Evolutionary conservation across 2,888 invertebrate species (phyloP).

Genomic region (Dysmachus trigonus): DNA sequence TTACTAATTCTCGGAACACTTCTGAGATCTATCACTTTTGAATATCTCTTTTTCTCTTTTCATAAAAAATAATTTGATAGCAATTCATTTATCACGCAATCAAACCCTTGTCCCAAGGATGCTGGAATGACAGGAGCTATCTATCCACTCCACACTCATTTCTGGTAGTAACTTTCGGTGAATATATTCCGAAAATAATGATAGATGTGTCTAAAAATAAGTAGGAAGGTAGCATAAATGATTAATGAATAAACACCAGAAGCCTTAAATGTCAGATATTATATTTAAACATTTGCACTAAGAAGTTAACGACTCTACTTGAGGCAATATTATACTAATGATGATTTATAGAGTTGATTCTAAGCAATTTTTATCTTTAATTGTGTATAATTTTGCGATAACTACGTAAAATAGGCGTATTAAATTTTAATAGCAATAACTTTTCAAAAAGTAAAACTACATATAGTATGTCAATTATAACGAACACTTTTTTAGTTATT

Average conservation of each 20-base stretch:
- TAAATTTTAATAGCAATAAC: no score
- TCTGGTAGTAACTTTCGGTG: background rate
- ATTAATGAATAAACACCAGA: background rate
- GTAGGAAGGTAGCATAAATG: background rate
- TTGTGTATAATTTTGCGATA: background rate
- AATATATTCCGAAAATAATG: background rate
- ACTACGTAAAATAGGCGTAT: background rate
- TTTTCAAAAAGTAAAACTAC: no score
- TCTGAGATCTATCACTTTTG: background rate
- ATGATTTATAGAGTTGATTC: background rate
- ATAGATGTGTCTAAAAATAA: background rate
- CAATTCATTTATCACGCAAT: background rate
- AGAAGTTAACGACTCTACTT: background rate
- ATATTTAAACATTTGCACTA: background rate
- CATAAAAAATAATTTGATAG: background rate
- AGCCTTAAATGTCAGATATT: background rate
- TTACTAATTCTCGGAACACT: background rate
- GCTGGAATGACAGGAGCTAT: background rate
- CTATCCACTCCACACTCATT: background rate
- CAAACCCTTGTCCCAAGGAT: background rate
- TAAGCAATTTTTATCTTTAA: background rate
- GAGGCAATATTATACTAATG: background rate
- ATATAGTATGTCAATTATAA: no score
- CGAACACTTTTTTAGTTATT: no score
- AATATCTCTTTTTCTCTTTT: background rate